These are phyloP conservation scores for Dione juno DNA, from an alignment of 2,888 invertebrate genomes.

Conservation along the genomic window DNA sequence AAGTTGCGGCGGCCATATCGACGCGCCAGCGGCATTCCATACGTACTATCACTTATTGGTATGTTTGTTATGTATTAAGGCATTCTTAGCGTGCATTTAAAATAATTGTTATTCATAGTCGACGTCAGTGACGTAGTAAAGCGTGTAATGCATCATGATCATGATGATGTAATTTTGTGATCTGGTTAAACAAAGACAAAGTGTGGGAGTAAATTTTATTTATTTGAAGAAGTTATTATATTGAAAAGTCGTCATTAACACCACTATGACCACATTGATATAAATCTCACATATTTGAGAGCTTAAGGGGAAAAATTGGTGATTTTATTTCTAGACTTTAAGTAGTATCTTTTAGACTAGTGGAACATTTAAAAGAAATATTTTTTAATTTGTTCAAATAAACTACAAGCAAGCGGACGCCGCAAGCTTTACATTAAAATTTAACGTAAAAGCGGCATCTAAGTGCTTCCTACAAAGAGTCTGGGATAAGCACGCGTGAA, in stretches of 20 bases:
- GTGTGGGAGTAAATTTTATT: too few relatives aligned
- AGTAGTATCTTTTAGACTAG: background rate
- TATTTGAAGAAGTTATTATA: too few relatives aligned
- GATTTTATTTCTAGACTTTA: background rate
- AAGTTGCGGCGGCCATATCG: slow-evolving; percentile 5
- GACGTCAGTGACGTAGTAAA: background rate
- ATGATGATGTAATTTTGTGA: background rate
- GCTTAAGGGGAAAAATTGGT: too few relatives aligned
- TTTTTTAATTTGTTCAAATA: background rate
- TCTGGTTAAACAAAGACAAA: too few relatives aligned
- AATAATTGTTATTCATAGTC: background rate
- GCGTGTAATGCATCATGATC: background rate
- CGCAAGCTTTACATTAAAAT: slow-evolving; percentile 32
- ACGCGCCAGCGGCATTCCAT: slow-evolving; percentile 13
- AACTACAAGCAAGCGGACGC: slow-evolving; percentile 1
- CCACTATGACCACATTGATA: too few relatives aligned
- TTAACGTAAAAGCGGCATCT: slow-evolving; percentile 28
- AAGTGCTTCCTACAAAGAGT: slow-evolving; percentile 30
- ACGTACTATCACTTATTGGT: slow-evolving; percentile 11
- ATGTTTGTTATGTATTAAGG: slow-evolving; percentile 15
- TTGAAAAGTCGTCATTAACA: too few relatives aligned
- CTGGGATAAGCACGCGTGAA: slow-evolving; percentile 29
- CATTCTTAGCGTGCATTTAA: slow-evolving; percentile 10
- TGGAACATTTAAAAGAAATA: background rate
- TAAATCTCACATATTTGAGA: too few relatives aligned